A percentile compares a stretch with the other conserved stretches of the same genome.
Evolutionary conservation across 2,797 vertebrate genomes (phyloP).

Genomic region (Lacerta bilineata): DNA sequence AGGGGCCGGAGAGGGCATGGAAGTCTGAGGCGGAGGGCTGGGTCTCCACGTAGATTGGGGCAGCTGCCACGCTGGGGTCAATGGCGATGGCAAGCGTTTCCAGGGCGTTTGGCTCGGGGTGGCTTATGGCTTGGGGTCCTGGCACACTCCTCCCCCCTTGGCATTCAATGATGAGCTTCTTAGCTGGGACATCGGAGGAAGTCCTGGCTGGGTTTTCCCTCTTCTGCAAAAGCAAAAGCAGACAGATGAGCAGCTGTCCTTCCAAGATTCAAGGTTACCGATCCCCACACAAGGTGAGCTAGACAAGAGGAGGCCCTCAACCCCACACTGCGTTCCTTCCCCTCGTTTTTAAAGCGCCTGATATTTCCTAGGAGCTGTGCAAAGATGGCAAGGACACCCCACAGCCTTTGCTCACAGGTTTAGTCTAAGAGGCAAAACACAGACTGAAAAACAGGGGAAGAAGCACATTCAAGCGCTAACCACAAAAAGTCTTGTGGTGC

Average conservation of each 20-base stretch:
- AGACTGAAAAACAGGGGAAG: too few relatives aligned
- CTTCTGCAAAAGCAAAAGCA: conserved; percentile 41
- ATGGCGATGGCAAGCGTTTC: conserved; percentile 46
- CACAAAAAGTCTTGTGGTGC: too few relatives aligned
- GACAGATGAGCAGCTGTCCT: not conserved
- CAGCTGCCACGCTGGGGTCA: conserved; percentile 20
- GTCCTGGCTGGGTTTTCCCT: not conserved
- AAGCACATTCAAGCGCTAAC: too few relatives aligned
- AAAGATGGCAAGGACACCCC: too few relatives aligned
- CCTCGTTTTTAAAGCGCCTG: too few relatives aligned
- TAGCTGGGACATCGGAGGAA: rapidly evolving
- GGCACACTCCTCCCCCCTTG: rapidly evolving
- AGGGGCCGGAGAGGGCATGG: conserved; percentile 14
- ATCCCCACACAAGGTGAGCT: not conserved
- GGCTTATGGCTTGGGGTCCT: rapidly evolving
- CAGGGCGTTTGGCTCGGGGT: rapidly evolving
- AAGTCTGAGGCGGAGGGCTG: conserved; percentile 25
- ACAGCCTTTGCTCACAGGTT: too few relatives aligned
- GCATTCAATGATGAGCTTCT: not conserved
- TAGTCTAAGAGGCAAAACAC: too few relatives aligned
- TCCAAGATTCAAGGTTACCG: not conserved
- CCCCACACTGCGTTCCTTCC: not conserved
- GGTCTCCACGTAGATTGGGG: conserved; percentile 42
- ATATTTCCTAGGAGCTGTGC: too few relatives aligned
- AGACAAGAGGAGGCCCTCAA: not conserved